These are phyloP conservation scores for Xyrichtys novacula DNA, from an alignment of 2,797 vertebrate species.

Conservation along the genomic window DNA sequence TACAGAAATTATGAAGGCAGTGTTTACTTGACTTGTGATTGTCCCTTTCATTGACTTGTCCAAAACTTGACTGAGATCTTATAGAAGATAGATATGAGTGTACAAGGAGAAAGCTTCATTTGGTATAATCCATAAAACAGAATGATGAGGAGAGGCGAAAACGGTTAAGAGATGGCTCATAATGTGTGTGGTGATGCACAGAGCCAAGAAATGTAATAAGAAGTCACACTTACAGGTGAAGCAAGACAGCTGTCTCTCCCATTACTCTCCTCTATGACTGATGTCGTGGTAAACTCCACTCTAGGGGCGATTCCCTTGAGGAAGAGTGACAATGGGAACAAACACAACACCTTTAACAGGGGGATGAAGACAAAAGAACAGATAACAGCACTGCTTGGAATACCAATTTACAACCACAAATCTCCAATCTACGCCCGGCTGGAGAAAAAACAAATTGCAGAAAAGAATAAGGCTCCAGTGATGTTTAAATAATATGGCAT, in stretches of 20 bases:
- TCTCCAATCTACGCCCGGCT: slow-evolving; percentile 74
- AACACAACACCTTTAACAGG: slow-evolving; percentile 78
- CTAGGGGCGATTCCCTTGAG: slow-evolving; percentile 94
- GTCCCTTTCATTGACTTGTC: slow-evolving; percentile 13
- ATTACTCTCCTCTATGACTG: slow-evolving; percentile 91
- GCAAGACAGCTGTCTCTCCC: slow-evolving; percentile 62
- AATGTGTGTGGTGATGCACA: neutral
- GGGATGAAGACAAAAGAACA: slow-evolving; percentile 84
- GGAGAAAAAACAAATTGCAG: slow-evolving; percentile 76
- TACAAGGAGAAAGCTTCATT: neutral
- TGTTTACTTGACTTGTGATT: slow-evolving; percentile 17
- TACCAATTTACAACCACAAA: slow-evolving; percentile 83
- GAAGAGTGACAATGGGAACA: slow-evolving; percentile 62
- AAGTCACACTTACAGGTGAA: slow-evolving; percentile 67
- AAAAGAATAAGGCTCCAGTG: slow-evolving; percentile 69
- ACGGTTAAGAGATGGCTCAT: neutral
- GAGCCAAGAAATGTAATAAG: slow-evolving; percentile 24
- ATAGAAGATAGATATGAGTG: slow-evolving; percentile 4
- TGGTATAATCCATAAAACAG: slow-evolving; percentile 7
- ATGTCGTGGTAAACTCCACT: slow-evolving; percentile 92
- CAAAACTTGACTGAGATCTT: slow-evolving; percentile 25
- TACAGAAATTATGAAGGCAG: slow-evolving; percentile 27
- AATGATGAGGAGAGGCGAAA: slow-evolving; percentile 22
- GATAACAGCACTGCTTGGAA: slow-evolving; percentile 78
- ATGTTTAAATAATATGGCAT: slow-evolving; percentile 81